Percentiles rank a stretch among this genome's conserved stretches.
Conservation (phyloP, 2,888 invertebrate species). For the Nasonovia ribisnigri region DNA sequence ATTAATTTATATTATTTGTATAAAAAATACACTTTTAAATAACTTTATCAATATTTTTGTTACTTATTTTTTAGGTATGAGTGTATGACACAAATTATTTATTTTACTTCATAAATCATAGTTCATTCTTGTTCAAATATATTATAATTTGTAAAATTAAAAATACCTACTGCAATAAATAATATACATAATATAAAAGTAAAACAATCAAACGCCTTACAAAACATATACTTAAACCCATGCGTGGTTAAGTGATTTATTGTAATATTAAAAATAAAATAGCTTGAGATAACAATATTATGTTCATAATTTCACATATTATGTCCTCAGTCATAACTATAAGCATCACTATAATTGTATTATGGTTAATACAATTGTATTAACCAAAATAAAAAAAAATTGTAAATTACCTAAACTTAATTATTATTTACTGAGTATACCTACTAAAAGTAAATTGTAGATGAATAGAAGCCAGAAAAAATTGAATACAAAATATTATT, state of each 20-base stretch:
- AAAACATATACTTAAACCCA: not conserved
- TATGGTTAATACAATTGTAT: not conserved
- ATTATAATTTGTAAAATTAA: not conserved
- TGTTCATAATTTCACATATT: not conserved
- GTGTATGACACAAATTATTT: not conserved
- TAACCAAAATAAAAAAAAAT: not conserved
- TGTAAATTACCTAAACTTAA: not conserved
- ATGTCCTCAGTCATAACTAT: not conserved
- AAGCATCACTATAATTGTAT: not conserved
- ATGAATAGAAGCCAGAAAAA: not conserved
- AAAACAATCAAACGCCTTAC: not conserved
- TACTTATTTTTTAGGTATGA: not conserved
- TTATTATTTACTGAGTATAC: not conserved
- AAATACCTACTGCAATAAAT: not conserved
- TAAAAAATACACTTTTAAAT: not conserved
- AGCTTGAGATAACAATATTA: not conserved
- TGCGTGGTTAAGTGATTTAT: not conserved
- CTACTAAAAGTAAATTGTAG: not conserved
- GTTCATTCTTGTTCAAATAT: not conserved
- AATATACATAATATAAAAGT: not conserved
- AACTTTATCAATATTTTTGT: not conserved
- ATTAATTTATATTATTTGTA: not conserved
- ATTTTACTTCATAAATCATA: not conserved
- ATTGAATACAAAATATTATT: not conserved
- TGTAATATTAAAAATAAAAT: not conserved